Conservation (phyloP, 2,888 invertebrate genomes). For the Protula sp. region DNA sequence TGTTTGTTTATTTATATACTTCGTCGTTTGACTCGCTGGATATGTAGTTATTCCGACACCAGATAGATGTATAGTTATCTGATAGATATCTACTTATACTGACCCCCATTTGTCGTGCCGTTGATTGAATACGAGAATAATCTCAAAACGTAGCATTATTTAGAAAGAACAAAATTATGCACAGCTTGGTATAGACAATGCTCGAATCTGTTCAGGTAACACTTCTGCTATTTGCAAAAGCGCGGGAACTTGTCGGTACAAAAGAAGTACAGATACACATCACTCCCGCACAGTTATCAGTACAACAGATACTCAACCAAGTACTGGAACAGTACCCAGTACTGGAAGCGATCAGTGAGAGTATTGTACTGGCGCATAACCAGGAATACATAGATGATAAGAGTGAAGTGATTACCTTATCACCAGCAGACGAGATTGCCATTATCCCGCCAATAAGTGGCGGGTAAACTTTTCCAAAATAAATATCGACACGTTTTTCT, state of each 20-base stretch:
- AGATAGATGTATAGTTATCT: too few species aligned
- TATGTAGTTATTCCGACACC: too few species aligned
- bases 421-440: slow-evolving; percentile 75
- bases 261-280: slow-evolving; percentile 23
- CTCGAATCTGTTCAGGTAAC: too few species aligned
- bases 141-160: too few species aligned
- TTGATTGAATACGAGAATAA: too few species aligned
- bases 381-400: slow-evolving; percentile 67
- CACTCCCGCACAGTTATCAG: slow-evolving; percentile 5
- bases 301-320: slow-evolving; percentile 11
- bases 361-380: slow-evolving; percentile 75
- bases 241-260: slow-evolving; percentile 72
- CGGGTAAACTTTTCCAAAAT: slow-evolving; percentile 63
- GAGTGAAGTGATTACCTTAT: slow-evolving; percentile 41
- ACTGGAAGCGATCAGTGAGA: slow-evolving; percentile 65
- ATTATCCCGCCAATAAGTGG: slow-evolving; percentile 92
- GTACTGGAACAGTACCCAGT: slow-evolving; percentile 20
- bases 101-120: too few species aligned
- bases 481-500: too few species aligned
- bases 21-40: too few species aligned
- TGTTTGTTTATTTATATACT: too few species aligned
- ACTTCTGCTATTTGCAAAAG: slow-evolving; percentile 82
- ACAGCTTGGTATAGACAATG: too few species aligned
- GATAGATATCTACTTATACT: too few species aligned
- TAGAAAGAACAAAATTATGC: too few species aligned